Evolutionary conservation across 2,888 invertebrate species (phyloP), one percentile per base, ranked within the genome.

Genomic region (Drosophila niveifrons): DNA sequence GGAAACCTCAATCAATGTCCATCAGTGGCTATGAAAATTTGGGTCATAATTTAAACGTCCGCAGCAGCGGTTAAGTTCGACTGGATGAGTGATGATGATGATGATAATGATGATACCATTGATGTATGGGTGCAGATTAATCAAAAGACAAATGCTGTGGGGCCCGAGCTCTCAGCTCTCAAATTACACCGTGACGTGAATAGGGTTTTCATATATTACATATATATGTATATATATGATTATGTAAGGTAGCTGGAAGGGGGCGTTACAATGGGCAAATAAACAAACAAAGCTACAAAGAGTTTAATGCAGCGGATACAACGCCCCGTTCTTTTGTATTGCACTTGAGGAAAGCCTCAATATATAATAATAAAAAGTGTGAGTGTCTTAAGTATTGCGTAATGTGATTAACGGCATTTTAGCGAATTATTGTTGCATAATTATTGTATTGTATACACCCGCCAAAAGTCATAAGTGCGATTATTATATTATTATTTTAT

Each of bases 91-190:
- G 80, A 82, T 86, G 82, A 80, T 82, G 74, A 82, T 77, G 72
- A 76, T 76, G 79, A 66, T 61, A 47, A 75, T 68, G 72, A 61
- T 76, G 75, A 75, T 76, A 64, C 71, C 71, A 84, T 80, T 82
- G 82, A 86, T 80, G 69, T 66, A 72, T 79, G 74, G 50, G 39
- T 61, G 66, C 31, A 72, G 66, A 86, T 88, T 82, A 86, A 86
- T 88, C 80, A 83, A 74, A 69, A 66, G 17, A 64, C 76, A 67
- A 76, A 72, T 53, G 39, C 52, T 53, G 13, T 34, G 31, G 34
- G 36, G 44, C 39, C 50, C 44, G 36, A 68, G 56, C 61, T 53
- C 28, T 10, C 36, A 36, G 15, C 56, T 43, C 46, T 69, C 59
- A 58, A 73, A 81, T 73, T 66, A 72, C 78, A 58, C 50, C 63